phyloP scores from a whole-genome alignment of 2,797 vertebrate species.

The Cheirogaleus major region DNA sequence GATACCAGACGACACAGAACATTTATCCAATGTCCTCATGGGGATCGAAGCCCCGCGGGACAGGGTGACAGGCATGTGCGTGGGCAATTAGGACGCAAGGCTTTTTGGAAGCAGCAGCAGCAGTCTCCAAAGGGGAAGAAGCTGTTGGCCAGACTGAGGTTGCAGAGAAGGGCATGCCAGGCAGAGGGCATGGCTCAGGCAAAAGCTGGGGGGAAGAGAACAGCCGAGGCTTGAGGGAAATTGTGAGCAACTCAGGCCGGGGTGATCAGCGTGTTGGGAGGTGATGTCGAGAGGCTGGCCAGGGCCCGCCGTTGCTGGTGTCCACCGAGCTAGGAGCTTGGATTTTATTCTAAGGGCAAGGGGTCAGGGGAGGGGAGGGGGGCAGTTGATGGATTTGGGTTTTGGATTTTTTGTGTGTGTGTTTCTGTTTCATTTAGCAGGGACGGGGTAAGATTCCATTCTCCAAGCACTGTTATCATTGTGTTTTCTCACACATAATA shows the following conservation, averaged over 20 bases:
- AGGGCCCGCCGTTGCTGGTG: background rate
- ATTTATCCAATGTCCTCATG: background rate
- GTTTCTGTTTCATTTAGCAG: background rate
- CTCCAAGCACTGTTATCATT: background rate
- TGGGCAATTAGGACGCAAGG: background rate
- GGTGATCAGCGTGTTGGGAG: background rate
- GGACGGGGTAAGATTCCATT: background rate
- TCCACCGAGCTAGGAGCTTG: background rate
- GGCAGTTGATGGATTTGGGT: background rate
- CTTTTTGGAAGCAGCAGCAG: background rate
- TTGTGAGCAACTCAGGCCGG: background rate
- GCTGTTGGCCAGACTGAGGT: background rate
- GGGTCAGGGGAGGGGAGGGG: background rate
- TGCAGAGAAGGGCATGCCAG: background rate
- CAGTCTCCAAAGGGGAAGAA: background rate
- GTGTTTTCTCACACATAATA: constrained; percentile 11
- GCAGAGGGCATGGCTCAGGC: background rate
- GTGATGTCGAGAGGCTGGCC: background rate
- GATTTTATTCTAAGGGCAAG: background rate
- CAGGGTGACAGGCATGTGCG: background rate
- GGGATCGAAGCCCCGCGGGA: background rate
- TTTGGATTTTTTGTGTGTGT: background rate
- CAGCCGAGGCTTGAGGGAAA: background rate
- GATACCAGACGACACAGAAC: background rate
- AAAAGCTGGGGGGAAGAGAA: background rate